Evolutionary conservation across 2,888 invertebrate genomes (phyloP).

Genomic region (Saturnia japonica): DNA sequence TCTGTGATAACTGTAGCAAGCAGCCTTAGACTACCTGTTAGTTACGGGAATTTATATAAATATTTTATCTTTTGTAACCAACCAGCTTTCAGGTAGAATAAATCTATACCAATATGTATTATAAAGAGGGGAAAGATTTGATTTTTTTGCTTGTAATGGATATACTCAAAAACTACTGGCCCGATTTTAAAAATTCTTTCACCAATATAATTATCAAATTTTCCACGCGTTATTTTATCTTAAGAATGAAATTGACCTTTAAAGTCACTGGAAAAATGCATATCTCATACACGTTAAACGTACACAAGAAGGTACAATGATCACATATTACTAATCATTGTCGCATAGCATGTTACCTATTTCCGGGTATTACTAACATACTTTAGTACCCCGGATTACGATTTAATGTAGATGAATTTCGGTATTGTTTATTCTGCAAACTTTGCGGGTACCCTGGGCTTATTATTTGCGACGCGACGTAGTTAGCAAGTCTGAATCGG

Average conservation of each 20-base stretch:
- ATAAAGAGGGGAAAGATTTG: too few species aligned
- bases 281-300: conserved; percentile 3
- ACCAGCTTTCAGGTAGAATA: not conserved
- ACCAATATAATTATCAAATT: too few species aligned
- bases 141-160: too few species aligned
- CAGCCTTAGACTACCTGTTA: not conserved
- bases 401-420: conserved; percentile 25
- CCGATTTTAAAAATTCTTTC: too few species aligned
- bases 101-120: too few species aligned
- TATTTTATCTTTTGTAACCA: not conserved
- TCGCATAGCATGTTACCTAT: conserved; percentile 22
- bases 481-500: conserved; percentile 58
- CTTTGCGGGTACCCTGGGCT: conserved; percentile 36
- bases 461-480: conserved; percentile 53
- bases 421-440: conserved; percentile 41
- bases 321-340: conserved; percentile 23
- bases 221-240: not conserved
- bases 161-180: too few species aligned
- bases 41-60: not conserved
- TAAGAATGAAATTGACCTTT: not conserved
- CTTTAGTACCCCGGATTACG: conserved; percentile 13
- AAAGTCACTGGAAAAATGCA: not conserved
- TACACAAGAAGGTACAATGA: conserved; percentile 9
- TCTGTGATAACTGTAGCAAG: not conserved
- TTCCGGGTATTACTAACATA: conserved; percentile 18